Percentiles rank a stretch among this genome's conserved stretches.
These are phyloP conservation scores for Dicycla oo DNA, from an alignment of 2,888 invertebrate species.

Conservation along the genomic window DNA sequence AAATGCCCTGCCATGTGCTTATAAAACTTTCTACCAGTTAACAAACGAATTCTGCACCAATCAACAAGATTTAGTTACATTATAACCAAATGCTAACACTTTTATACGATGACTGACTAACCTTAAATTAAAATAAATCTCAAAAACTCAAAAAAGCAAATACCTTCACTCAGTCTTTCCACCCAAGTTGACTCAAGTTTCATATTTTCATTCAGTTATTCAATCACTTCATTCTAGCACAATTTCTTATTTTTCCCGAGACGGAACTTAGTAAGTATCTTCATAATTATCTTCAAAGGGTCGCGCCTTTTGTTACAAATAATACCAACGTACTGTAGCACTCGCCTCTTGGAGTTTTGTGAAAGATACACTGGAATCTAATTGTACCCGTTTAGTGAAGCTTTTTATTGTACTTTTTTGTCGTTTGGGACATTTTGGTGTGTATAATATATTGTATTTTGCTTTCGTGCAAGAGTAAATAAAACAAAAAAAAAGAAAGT, in stretches of 20 bases:
- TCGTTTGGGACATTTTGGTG: not conserved
- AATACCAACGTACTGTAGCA: constrained; percentile 41
- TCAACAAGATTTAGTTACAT: too few species aligned
- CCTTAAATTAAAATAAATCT: not conserved
- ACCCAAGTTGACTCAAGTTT: constrained; percentile 32
- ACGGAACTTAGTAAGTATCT: constrained; percentile 58
- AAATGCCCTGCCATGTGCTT: too few species aligned
- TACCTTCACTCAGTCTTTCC: constrained; percentile 11
- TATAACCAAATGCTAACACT: too few species aligned
- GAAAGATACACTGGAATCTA: constrained; percentile 49
- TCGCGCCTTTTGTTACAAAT: constrained; percentile 58
- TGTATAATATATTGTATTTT: too few species aligned
- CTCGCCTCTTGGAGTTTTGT: constrained; percentile 37
- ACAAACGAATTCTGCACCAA: too few species aligned
- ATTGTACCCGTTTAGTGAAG: constrained; percentile 40
- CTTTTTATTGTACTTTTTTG: not conserved
- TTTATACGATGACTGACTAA: not conserved
- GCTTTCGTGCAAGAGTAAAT: not conserved
- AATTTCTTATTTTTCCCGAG: constrained; percentile 56
- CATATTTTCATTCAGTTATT: constrained; percentile 57
- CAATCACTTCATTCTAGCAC: constrained; percentile 56
- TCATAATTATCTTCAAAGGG: constrained; percentile 65
- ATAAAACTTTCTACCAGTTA: too few species aligned
- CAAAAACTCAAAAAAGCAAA: not conserved
- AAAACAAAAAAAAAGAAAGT: too few species aligned